These are phyloP conservation scores for Drosophila recens DNA, from an alignment of 2,888 invertebrate genomes.

Conservation along the genomic window DNA sequence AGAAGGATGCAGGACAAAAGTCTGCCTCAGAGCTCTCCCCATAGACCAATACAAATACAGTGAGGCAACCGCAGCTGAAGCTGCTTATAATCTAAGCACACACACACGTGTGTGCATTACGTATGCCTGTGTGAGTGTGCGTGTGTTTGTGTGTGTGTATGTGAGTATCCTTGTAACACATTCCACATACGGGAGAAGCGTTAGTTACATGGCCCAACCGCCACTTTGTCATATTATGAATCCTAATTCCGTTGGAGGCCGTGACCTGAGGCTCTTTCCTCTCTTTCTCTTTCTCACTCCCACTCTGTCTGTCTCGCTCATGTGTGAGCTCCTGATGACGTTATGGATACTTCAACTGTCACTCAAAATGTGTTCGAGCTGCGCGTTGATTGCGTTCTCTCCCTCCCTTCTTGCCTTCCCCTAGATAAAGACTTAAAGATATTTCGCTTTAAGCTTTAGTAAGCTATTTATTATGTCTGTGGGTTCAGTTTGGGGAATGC, in stretches of 20 bases:
- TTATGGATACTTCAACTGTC: conserved; percentile 78
- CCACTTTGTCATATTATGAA: conserved; percentile 77
- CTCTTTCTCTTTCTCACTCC: not conserved
- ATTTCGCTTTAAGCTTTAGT: conserved; percentile 48
- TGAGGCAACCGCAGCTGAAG: conserved; percentile 65
- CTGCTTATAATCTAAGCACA: conserved; percentile 74
- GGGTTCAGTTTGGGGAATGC: not conserved
- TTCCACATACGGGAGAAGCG: conserved; percentile 44
- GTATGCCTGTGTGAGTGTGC: conserved; percentile 15
- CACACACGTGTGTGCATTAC: conserved; percentile 43
- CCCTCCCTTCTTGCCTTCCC: not conserved
- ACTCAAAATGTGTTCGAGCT: conserved; percentile 58
- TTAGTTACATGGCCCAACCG: conserved; percentile 72
- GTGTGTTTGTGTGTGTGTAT: conserved; percentile 28
- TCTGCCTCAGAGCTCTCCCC: conserved; percentile 44
- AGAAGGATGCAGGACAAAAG: conserved; percentile 10
- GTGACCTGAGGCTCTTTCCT: conserved; percentile 60
- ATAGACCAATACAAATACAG: conserved; percentile 68
- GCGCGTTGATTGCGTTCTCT: conserved; percentile 58
- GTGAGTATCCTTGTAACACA: conserved; percentile 28
- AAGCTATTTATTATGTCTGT: conserved; percentile 50
- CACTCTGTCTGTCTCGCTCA: not conserved
- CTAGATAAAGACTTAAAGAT: conserved; percentile 32
- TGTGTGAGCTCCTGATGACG: conserved; percentile 68
- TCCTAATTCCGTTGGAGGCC: conserved; percentile 68